phyloP scores from a whole-genome alignment of 2,113 vertebrate genomes.

The Lamprotornis superbus region DNA sequence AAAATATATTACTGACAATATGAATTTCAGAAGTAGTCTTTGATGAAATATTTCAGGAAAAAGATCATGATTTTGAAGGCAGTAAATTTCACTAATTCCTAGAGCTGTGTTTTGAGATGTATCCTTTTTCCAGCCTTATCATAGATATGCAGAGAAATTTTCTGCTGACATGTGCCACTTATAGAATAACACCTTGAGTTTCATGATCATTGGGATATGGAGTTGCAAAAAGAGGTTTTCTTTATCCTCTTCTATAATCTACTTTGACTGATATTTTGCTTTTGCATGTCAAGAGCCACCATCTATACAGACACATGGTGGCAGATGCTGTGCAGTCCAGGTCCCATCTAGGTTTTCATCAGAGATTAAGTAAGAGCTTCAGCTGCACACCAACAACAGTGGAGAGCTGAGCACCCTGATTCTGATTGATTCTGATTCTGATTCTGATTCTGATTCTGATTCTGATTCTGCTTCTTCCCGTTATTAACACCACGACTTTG shows the following conservation, averaged over 20 bases:
- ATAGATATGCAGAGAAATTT: neutral
- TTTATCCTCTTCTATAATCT: neutral
- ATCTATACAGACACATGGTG: rapidly evolving
- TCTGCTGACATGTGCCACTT: neutral
- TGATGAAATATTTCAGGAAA: neutral
- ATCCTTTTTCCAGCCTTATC: neutral
- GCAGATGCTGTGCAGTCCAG: neutral
- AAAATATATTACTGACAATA: neutral
- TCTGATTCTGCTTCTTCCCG: neutral
- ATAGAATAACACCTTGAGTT: rapidly evolving
- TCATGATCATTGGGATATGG: neutral
- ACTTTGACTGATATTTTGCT: neutral
- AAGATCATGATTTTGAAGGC: neutral
- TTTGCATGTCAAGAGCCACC: neutral
- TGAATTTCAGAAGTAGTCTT: neutral
- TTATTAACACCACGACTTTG: neutral
- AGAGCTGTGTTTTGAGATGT: neutral
- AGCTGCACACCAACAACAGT: too few species aligned
- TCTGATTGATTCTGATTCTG: neutral
- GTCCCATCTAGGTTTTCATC: neutral
- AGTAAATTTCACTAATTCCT: neutral
- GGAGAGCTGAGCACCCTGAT: neutral
- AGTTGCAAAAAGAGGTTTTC: neutral
- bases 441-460: neutral
- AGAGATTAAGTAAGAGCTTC: neutral